Base-by-base conservation (phyloP, 2,113 vertebrate genomes). In the Chamaetylas fuelleborni region DNA sequence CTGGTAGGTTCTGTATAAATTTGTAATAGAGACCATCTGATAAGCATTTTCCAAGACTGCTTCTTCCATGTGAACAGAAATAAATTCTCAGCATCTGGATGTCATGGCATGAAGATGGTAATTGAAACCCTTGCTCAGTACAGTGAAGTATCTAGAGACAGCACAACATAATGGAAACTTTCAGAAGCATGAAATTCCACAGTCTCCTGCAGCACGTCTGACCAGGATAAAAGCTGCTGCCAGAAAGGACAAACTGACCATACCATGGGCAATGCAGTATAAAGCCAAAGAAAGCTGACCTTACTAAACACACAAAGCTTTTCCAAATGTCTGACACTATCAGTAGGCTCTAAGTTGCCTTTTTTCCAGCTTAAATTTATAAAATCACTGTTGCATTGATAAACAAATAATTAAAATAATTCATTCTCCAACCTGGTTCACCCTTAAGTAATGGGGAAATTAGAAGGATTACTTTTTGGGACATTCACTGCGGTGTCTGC, bases 71-170 rank as follows among this genome's bases (percentile, higher is more conserved):
- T 22, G 61, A 93, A 51, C 28, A 85, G 70, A 95, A 92, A 92
- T 86, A 70, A 94, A 82, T 94, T 80, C 78, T 89, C 61, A 90
- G 67, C 78, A 92, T 64, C 60, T 81, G 84, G 81, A 78, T 76
- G 34, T 85, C 88, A 85, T 29, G 56, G 42, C 73, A 62, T 29
- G 62, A 81, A 79, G 80, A 94, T 13, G 24, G 66, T 76, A 92
- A 93, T 9, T 72, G 79, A 90, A 90, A 93, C 60, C 33, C 48
- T 29, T 36, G 53, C 80, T 80, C 73, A 76, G 40, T 85, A 79
- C 28, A 45, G 31, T 18, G 34, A 92, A 79, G 33, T 71, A 71
- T 58, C 82, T 47, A 67, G 53, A 88, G 77, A 20, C 24, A 60
- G 58, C 50, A 69, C 34, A 82, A 80, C 45, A 48, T 77, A 83